Evolutionary conservation across 2,888 invertebrate species (phyloP).

Genomic region (Cyrtodaria siliqua): DNA sequence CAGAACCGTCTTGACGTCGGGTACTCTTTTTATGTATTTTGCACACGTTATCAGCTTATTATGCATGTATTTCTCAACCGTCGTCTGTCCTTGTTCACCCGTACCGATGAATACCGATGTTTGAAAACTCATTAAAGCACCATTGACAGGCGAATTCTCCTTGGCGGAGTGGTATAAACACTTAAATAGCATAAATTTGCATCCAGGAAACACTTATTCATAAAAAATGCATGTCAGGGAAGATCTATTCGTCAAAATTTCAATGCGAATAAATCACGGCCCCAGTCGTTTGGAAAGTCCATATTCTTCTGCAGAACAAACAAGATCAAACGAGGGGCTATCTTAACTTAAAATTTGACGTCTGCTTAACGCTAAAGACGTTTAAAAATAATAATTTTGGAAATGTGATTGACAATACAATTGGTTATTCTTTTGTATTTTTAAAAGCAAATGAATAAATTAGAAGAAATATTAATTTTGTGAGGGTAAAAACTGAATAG

Average conservation of each 20-base stretch:
- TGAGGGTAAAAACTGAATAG: constrained; percentile 45
- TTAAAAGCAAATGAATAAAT: constrained; percentile 63
- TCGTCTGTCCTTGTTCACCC: constrained; percentile 36
- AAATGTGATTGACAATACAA: constrained; percentile 49
- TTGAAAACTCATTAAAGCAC: constrained; percentile 46
- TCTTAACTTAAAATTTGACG: constrained; percentile 30
- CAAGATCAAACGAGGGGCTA: constrained; percentile 44
- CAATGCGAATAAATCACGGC: constrained; percentile 55
- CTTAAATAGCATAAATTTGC: constrained; percentile 33
- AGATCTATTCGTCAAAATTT: constrained; percentile 38
- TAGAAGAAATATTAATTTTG: constrained; percentile 65
- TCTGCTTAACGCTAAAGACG: constrained; percentile 26
- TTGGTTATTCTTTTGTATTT: constrained; percentile 40
- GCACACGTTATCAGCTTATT: too few relatives aligned
- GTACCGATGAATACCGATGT: constrained; percentile 16
- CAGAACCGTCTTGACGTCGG: too few relatives aligned
- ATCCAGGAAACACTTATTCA: constrained; percentile 39
- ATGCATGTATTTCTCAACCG: too few relatives aligned
- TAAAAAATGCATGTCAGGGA: constrained; percentile 29
- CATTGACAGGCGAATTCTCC: constrained; percentile 29
- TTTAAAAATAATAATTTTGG: constrained; percentile 12
- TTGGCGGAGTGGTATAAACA: constrained; percentile 15
- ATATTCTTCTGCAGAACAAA: constrained; percentile 42
- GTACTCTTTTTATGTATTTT: too few relatives aligned
- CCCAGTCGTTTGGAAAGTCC: constrained; percentile 52